Evolutionary conservation across 2,888 invertebrate species (phyloP).

Genomic region (Ormia ochracea): DNA sequence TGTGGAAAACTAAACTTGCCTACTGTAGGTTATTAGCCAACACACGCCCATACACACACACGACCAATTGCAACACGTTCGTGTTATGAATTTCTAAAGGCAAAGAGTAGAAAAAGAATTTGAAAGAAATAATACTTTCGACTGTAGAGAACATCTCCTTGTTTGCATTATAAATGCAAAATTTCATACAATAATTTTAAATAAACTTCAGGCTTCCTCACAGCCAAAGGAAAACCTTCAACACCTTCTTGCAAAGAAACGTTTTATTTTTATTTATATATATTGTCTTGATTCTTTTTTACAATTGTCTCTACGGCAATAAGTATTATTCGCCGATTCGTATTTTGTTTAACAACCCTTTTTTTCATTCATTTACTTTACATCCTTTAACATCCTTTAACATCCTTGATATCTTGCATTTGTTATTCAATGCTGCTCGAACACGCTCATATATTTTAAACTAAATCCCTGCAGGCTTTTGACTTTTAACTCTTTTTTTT

Average conservation of each 20-base stretch:
- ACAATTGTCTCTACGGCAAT: constrained; percentile 15
- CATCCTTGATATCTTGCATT: constrained; percentile 31
- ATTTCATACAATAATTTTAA: constrained; percentile 58
- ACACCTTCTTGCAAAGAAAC: constrained; percentile 41
- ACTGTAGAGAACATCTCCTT: background rate
- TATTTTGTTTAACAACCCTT: constrained; percentile 35
- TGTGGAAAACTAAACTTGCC: no score
- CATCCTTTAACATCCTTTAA: constrained; percentile 29
- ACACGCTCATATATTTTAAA: constrained; percentile 66
- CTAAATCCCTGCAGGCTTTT: constrained; percentile 75
- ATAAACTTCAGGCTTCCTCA: constrained; percentile 37
- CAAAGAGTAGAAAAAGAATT: constrained; percentile 51
- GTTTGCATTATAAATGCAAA: constrained; percentile 44
- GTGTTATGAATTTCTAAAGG: constrained; percentile 40
- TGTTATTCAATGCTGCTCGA: constrained; percentile 22
- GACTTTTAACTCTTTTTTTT: constrained; percentile 71
- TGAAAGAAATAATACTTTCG: constrained; percentile 4
- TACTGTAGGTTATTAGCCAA: background rate
- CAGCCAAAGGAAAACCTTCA: constrained; percentile 25
- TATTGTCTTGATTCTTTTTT: background rate
- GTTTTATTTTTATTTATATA: constrained; percentile 23
- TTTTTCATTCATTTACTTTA: constrained; percentile 66
- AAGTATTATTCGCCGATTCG: background rate
- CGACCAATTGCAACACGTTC: constrained; percentile 5
- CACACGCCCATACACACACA: no score